These are phyloP conservation scores for Apteryx mantelli DNA, from an alignment of 2,113 vertebrate species.

Conservation along the genomic window DNA sequence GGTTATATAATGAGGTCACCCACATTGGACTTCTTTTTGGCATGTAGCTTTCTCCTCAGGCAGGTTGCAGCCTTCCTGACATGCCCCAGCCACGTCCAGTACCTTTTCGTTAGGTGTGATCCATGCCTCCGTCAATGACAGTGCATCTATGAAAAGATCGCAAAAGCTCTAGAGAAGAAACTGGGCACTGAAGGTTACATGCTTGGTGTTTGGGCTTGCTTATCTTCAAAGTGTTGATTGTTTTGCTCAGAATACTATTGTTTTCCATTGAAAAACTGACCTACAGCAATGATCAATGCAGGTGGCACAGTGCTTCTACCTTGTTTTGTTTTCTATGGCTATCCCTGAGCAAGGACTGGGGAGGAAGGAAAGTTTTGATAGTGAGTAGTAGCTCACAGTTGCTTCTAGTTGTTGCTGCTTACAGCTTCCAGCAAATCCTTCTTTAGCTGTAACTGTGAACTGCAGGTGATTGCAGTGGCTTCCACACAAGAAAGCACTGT, in stretches of 20 bases:
- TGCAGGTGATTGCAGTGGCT: background rate
- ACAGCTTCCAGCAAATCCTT: background rate
- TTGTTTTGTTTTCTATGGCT: background rate
- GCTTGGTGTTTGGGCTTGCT: background rate
- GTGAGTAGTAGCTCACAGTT: background rate
- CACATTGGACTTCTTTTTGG: too few relatives aligned
- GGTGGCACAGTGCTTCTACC: background rate
- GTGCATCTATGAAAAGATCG: background rate
- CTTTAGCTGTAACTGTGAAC: fast-evolving
- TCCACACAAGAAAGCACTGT: background rate
- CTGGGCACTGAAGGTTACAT: background rate
- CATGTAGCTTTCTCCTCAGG: background rate
- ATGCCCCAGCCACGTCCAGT: background rate
- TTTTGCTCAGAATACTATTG: background rate
- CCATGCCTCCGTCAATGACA: background rate
- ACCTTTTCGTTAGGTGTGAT: fast-evolving
- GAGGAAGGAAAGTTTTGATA: background rate
- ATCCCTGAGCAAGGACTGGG: background rate
- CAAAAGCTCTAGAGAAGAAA: background rate
- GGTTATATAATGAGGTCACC: background rate
- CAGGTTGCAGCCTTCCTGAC: background rate
- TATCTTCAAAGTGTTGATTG: background rate
- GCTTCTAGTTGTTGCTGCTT: background rate
- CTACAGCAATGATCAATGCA: background rate
- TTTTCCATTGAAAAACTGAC: background rate